Conservation (phyloP, 35 echinoderm and acorn worm genomes). For the Hemicentrotus pulcherrimus region DNA sequence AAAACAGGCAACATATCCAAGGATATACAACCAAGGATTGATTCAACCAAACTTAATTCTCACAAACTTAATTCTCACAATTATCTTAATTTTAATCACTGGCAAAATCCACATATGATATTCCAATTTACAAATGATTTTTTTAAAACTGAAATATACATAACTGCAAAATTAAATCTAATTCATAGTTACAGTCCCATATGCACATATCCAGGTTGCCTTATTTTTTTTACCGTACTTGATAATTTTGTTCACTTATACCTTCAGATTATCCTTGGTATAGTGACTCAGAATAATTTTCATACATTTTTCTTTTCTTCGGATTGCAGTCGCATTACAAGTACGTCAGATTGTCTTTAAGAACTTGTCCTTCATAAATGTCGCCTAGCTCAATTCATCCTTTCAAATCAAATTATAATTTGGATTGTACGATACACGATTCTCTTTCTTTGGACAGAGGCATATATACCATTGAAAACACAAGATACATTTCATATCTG, state of each 20-base stretch:
- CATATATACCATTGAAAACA: neutral
- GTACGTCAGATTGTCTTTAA: neutral
- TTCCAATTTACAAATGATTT: no score
- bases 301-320: neutral
- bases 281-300: neutral
- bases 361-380: neutral
- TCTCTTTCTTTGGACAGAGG: neutral
- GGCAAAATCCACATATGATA: no score
- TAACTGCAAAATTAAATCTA: neutral
- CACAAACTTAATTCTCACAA: no score
- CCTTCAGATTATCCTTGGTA: neutral
- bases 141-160: neutral
- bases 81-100: no score
- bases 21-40: no score
- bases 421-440: neutral
- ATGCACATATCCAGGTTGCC: neutral
- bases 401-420: constrained; percentile 7
- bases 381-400: neutral
- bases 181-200: neutral
- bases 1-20: no score
- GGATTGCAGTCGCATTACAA: neutral
- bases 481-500: neutral
- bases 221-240: neutral
- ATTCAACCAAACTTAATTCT: no score
- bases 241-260: neutral